Evolutionary conservation across 1,140 invertebrate genomes (phyloP).

Genomic region (Halictus rubicundus): DNA sequence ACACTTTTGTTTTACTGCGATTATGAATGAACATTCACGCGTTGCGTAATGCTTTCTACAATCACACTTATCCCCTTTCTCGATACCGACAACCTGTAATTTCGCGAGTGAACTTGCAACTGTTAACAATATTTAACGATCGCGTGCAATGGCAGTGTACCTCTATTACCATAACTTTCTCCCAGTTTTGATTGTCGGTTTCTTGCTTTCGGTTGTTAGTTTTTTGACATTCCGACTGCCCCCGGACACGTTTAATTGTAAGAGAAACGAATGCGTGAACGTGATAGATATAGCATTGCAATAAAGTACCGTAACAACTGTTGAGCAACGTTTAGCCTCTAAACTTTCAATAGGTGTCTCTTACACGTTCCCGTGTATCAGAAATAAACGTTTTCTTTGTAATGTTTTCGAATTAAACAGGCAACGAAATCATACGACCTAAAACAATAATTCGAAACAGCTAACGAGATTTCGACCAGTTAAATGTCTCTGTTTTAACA

Average conservation of each 20-base stretch:
- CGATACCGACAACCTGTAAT: not conserved
- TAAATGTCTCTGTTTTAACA: no score
- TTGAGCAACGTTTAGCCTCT: no score
- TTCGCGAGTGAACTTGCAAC: not conserved
- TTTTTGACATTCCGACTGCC: not conserved
- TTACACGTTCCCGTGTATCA: no score
- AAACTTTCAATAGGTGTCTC: no score
- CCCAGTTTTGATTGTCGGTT: not conserved
- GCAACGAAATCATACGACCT: no score
- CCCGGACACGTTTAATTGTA: not conserved
- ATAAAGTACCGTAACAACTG: not conserved
- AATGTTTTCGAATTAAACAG: no score
- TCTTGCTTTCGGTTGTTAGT: not conserved
- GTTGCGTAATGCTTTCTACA: not conserved
- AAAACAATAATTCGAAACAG: no score
- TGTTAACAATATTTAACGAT: conserved; percentile 1
- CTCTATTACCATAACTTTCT: not conserved
- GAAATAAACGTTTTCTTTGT: no score
- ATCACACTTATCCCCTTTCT: not conserved
- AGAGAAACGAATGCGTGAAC: not conserved
- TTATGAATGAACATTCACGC: not conserved
- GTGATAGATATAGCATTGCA: not conserved
- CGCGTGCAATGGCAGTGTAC: not conserved
- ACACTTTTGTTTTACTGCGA: not conserved
- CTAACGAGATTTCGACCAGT: no score